A percentile compares a stretch with the other conserved stretches of the same genome.
These are phyloP conservation scores for Sitodiplosis mosellana DNA, from an alignment of 1,140 invertebrate species.

Conservation along the genomic window DNA sequence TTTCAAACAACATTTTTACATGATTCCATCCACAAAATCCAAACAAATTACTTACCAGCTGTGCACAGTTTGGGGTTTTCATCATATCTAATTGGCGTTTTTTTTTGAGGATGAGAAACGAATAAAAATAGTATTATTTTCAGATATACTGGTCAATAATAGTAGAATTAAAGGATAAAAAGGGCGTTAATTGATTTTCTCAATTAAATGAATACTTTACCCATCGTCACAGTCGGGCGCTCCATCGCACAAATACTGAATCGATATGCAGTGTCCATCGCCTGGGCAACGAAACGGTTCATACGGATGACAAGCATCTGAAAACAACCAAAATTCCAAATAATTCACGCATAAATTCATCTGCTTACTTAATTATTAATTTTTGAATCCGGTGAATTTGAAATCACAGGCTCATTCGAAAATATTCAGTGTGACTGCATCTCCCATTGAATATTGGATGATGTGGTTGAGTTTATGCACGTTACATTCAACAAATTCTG, in stretches of 20 bases:
- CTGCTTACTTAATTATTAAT: too few species aligned
- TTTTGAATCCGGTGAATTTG: too few species aligned
- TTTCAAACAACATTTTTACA: background rate
- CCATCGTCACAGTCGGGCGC: conserved; percentile 86
- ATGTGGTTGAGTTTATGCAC: too few species aligned
- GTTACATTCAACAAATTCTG: too few species aligned
- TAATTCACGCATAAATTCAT: conserved; percentile 9
- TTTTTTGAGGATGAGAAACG: too few species aligned
- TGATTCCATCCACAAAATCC: background rate
- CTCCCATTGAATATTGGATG: too few species aligned
- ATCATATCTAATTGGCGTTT: conserved; percentile 27
- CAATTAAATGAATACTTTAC: conserved; percentile 31
- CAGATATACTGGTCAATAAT: too few species aligned
- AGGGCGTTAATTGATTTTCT: conserved; percentile 32
- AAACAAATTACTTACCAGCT: conserved; percentile 50
- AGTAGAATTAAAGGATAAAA: too few species aligned
- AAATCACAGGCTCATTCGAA: too few species aligned
- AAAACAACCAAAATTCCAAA: conserved; percentile 29
- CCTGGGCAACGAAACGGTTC: conserved; percentile 92
- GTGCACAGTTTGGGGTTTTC: conserved; percentile 80
- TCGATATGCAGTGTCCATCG: conserved; percentile 79
- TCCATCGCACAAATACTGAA: conserved; percentile 86
- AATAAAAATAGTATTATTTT: too few species aligned
- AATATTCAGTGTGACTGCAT: too few species aligned
- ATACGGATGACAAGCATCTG: conserved; percentile 62